Conservation (phyloP, 1,140 invertebrate genomes). For the Euwallacea fornicatus region DNA sequence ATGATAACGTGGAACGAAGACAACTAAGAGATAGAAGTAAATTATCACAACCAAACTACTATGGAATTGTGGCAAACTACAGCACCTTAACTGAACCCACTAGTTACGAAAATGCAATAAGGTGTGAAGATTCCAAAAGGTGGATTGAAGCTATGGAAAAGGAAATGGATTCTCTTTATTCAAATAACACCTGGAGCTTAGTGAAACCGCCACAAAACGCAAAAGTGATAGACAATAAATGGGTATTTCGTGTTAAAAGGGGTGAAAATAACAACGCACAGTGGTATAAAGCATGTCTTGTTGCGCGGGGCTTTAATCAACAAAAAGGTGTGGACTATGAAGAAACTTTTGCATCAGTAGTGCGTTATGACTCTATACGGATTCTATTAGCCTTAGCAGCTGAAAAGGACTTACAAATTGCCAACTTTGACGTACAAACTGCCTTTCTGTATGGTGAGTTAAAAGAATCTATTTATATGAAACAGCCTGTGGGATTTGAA, state of each 20-base stretch:
- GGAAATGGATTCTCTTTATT: constrained; percentile 18
- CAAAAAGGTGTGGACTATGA: constrained; percentile 48
- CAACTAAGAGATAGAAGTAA: background rate
- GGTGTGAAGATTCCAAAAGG: background rate
- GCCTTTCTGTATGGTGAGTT: constrained; percentile 55
- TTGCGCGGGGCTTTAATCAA: constrained; percentile 52
- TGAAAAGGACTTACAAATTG: constrained; percentile 46
- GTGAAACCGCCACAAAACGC: background rate
- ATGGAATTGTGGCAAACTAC: background rate
- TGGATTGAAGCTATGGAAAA: constrained; percentile 29
- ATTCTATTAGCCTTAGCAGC: constrained; percentile 50
- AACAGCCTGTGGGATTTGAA: constrained; percentile 48
- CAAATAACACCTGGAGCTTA: constrained; percentile 4
- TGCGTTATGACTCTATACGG: constrained; percentile 49
- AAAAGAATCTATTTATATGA: constrained; percentile 54
- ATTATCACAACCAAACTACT: background rate
- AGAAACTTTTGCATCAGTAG: constrained; percentile 52
- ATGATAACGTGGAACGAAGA: background rate
- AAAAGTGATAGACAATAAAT: constrained; percentile 42
- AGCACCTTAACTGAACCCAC: constrained; percentile 7
- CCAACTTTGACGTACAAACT: constrained; percentile 52
- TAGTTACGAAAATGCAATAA: constrained; percentile 15
- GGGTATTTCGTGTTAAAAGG: constrained; percentile 48
- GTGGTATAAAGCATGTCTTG: constrained; percentile 50
- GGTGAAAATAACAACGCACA: constrained; percentile 7